These are phyloP conservation scores for Bombylius discolor DNA, from an alignment of 2,888 invertebrate species.

Conservation along the genomic window DNA sequence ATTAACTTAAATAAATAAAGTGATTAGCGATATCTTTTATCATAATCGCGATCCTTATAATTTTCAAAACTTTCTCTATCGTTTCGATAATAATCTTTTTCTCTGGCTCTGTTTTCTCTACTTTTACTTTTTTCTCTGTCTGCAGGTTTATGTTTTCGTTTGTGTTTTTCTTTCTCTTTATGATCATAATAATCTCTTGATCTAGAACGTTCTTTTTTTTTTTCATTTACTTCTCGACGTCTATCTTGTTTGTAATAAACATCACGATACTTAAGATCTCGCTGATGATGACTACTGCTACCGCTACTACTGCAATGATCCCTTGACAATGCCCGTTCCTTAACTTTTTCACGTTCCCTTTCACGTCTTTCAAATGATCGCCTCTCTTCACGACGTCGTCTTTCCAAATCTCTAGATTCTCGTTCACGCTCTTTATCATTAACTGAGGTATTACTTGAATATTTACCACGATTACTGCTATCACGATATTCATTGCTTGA, in stretches of 20 bases:
- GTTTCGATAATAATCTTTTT: conserved; percentile 16
- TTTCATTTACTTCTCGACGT: neutral
- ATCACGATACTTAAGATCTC: conserved; percentile 15
- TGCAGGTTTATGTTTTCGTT: conserved; percentile 13
- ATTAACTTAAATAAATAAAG: neutral
- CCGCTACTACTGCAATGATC: conserved; percentile 17
- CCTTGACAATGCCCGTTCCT: conserved; percentile 11
- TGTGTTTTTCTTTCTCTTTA: conserved; percentile 32
- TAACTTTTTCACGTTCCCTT: conserved; percentile 20
- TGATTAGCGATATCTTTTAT: conserved; percentile 20
- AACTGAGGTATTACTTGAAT: conserved; percentile 9
- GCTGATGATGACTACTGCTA: conserved; percentile 19
- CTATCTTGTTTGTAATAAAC: conserved; percentile 16
- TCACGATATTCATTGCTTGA: neutral
- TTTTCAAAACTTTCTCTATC: conserved; percentile 18
- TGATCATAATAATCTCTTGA: conserved; percentile 24
- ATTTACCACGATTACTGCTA: neutral
- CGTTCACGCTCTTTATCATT: conserved; percentile 20
- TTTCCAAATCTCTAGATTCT: conserved; percentile 15
- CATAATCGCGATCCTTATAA: conserved; percentile 27
- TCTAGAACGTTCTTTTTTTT: conserved; percentile 12
- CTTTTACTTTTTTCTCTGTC: conserved; percentile 29
- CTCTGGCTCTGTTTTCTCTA: conserved; percentile 19
- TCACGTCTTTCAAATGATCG: conserved; percentile 13
- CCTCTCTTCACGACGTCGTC: conserved; percentile 8